These are phyloP conservation scores for Gymnoscelis rufifasciata DNA, from an alignment of 2,888 invertebrate genomes.

Conservation along the genomic window DNA sequence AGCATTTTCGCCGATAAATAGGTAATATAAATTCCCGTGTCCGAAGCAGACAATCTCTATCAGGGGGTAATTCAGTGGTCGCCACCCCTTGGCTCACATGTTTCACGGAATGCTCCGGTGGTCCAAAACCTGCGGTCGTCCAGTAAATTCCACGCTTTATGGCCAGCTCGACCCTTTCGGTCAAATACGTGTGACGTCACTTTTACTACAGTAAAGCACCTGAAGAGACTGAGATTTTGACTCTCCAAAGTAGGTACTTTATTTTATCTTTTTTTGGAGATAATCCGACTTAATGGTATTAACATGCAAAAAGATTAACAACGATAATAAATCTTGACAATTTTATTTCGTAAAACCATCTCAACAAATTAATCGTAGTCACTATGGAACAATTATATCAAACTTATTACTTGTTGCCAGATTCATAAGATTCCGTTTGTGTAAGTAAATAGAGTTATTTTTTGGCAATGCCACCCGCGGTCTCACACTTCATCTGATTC, in stretches of 20 bases:
- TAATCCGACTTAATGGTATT: too few species aligned
- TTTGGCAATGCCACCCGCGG: constrained; percentile 55
- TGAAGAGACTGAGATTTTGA: constrained; percentile 7
- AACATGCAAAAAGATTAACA: too few species aligned
- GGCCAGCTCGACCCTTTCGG: constrained; percentile 40
- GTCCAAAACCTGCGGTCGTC: constrained; percentile 40
- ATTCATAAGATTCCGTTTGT: constrained; percentile 42
- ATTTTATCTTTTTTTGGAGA: not conserved
- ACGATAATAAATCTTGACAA: too few species aligned
- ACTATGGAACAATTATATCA: constrained; percentile 19
- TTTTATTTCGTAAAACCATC: too few species aligned
- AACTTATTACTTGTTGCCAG: constrained; percentile 27
- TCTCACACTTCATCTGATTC: constrained; percentile 65
- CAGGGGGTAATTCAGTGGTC: constrained; percentile 54
- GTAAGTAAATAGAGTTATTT: constrained; percentile 56
- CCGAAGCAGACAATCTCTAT: constrained; percentile 42
- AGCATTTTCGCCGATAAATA: constrained; percentile 36
- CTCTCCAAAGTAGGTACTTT: not conserved
- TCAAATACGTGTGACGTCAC: constrained; percentile 41
- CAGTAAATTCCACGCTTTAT: constrained; percentile 48
- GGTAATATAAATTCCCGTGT: constrained; percentile 42
- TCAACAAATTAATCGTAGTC: constrained; percentile 13
- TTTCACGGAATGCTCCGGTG: constrained; percentile 51
- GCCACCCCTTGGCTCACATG: constrained; percentile 41
- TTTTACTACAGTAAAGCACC: constrained; percentile 30